Percentiles rank a stretch among this genome's conserved stretches.
Conservation (phyloP, 2,113 vertebrate genomes). For the Trinectes maculatus region DNA sequence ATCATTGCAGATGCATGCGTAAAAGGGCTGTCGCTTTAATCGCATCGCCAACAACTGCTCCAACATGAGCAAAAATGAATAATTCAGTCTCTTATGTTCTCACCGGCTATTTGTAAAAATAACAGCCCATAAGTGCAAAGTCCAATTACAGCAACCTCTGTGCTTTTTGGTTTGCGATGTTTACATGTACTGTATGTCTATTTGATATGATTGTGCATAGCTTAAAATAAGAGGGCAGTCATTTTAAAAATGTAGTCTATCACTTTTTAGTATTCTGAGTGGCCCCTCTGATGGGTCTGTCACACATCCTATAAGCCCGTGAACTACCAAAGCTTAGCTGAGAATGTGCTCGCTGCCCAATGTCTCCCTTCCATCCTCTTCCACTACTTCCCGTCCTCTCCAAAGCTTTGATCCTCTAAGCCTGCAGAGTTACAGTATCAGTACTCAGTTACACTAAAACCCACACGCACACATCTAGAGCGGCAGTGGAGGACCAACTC, state of each 20-base stretch:
- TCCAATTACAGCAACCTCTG: not conserved
- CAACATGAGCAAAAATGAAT: not conserved
- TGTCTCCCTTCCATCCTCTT: constrained; percentile 62
- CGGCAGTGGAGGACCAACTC: constrained; percentile 50
- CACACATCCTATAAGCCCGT: constrained; percentile 48
- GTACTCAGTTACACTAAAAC: constrained; percentile 69
- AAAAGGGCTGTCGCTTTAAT: not conserved
- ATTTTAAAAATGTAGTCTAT: constrained; percentile 12
- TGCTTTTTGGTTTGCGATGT: not conserved
- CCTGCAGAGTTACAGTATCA: constrained; percentile 73
- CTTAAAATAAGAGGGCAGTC: not conserved
- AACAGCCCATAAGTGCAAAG: not conserved
- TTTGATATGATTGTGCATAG: not conserved
- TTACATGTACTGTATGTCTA: constrained; percentile 2
- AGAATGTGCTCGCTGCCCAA: constrained; percentile 49
- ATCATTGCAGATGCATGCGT: not conserved
- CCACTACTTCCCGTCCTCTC: constrained; percentile 60
- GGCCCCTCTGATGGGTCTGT: constrained; percentile 35
- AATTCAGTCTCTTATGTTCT: not conserved
- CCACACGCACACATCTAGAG: constrained; percentile 59
- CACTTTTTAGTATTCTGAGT: constrained; percentile 19
- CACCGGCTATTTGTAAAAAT: not conserved
- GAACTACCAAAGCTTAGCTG: constrained; percentile 60
- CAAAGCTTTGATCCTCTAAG: constrained; percentile 77
- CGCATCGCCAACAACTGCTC: not conserved